A percentile compares a stretch with the other conserved stretches of the same genome.
Evolutionary conservation across 2,113 vertebrate species (phyloP).

Genomic region (Nothobranchius furzeri): DNA sequence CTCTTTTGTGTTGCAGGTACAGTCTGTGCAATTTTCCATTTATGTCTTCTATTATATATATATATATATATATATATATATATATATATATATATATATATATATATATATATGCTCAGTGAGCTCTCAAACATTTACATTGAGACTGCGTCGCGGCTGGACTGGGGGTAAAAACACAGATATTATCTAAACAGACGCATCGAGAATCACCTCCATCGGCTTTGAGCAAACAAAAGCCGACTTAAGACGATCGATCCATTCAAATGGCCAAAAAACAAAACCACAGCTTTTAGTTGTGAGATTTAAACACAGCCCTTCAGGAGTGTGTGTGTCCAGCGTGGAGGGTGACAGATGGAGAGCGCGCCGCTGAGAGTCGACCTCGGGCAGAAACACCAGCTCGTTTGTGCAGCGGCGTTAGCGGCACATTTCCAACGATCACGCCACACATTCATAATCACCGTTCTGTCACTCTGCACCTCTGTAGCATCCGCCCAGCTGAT

Average conservation of each 20-base stretch:
- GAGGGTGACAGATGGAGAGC: conserved; percentile 16
- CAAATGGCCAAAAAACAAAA: conserved; percentile 4
- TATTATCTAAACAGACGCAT: conserved; percentile 5
- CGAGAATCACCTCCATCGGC: not conserved
- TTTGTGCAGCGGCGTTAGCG: not conserved
- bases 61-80: not conserved
- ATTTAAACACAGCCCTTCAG: conserved; percentile 5
- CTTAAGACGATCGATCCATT: conserved; percentile 2
- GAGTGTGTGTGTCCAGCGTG: not conserved
- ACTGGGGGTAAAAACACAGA: conserved; percentile 1
- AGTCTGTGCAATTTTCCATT: conserved; percentile 36
- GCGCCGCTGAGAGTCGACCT: conserved; percentile 10
- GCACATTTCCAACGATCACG: not conserved
- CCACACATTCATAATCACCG: conserved; percentile 2
- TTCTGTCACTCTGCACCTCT: not conserved
- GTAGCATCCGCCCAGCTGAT: not conserved
- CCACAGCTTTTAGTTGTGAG: conserved; percentile 2
- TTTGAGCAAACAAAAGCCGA: conserved; percentile 7
- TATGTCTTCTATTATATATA: conserved; percentile 27
- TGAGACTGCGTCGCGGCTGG: not conserved
- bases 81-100: not conserved
- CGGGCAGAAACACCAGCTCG: conserved; percentile 1
- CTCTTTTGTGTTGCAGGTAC: conserved; percentile 9
- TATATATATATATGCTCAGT: not conserved
- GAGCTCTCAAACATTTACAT: conserved; percentile 1